Evolutionary conservation across 2,888 invertebrate species (phyloP), one percentile per base, ranked within the genome.

Genomic region (Euplagia quadripunctaria): DNA sequence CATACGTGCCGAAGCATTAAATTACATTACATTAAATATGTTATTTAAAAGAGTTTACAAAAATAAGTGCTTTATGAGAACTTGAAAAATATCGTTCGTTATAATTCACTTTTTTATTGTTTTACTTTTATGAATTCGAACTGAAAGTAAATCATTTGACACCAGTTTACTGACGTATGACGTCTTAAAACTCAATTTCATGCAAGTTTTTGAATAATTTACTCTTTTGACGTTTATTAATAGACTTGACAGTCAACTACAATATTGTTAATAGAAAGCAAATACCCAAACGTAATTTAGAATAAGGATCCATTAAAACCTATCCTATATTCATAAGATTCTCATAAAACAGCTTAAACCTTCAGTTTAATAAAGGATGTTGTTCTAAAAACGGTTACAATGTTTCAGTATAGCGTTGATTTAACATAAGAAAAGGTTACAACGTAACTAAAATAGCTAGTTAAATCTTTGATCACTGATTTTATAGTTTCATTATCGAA

Each of bases 301-400:
- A 43, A 68, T 58, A 43, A 58, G 46, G 9, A 17, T 31, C 46
- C 43, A 61, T 61, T 46, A 49, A 58, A 64, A 42, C 51, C 42
- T 41, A 71, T 58, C 71, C 70, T 79, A 75, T 82, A 78, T 68
- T 78, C 82, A 77, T 83, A 79, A 83, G 79, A 75, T 41, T 43
- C 4, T 63, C 74, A 73, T 80, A 79, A 83, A 80, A 75, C 74
- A 68, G 58, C 69, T 68, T 42, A 58, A 82, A 70, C 68, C 76
- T 68, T 66, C 71, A 66, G 71, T 75, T 76, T 70, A 79, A 76
- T 55, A 64, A 70, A 72, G 71, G 31, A 73, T 52, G 51, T 61
- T 41, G 49, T 41, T 73, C 67, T 9, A 65, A 20, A 63, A 58
- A 68, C 42, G 63, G 49, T 43, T 69, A 75, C 65, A 69, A 69